Evolutionary conservation across 1,140 invertebrate species (phyloP), one percentile per base, ranked within the genome.

Genomic region (Marisa cornuarietis): DNA sequence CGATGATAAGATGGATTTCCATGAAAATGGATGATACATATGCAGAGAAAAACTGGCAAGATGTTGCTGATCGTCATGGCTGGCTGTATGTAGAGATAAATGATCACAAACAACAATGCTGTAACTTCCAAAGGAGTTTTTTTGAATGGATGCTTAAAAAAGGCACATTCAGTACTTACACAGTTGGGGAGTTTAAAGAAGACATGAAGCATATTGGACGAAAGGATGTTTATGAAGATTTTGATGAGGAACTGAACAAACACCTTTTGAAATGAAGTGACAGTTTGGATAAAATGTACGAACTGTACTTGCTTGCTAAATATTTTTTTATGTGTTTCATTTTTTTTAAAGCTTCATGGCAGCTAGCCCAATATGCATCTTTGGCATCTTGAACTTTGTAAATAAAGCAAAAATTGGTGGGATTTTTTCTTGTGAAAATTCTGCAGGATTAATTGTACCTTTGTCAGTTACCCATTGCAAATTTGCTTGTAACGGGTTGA

Each of bases 41-140:
- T 51, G 18, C 54, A 58, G 54, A 26, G 18, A 69, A n/a, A 31
- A 77, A 77, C 76, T 77, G 76, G 76, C 63, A 77, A n/a, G 63
- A 63, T 22, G 7, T 77, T 13, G 76, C 76, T 10, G 63, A 68
- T 42, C 22, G 18, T 54, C 76, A 24, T 4, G 76, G 76, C 14
- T 68, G 63, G 76, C 52, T 68, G 5, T 77, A 77, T n/a, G 63
- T 52, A 8, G 51, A 77, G 8, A 77, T 77, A 49, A 31, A 24
- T 6, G 76, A 31, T 0, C 76, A 77, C 24, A 49, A 68, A n/a
- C 54, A 26, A 0, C 49, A 77, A 6, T 68, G 76, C 26, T 65
- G 76, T 6, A 63, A 52, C 22, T 52, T 51, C 14, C 63, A 26
- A 13, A 51, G 26, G 18, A 77, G 76, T 13, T 65, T 65, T n/a